These are phyloP conservation scores for Amphimedon queenslandica DNA, from an alignment of 37 sponge, comb jelly and placozoan species.

Conservation along the genomic window DNA sequence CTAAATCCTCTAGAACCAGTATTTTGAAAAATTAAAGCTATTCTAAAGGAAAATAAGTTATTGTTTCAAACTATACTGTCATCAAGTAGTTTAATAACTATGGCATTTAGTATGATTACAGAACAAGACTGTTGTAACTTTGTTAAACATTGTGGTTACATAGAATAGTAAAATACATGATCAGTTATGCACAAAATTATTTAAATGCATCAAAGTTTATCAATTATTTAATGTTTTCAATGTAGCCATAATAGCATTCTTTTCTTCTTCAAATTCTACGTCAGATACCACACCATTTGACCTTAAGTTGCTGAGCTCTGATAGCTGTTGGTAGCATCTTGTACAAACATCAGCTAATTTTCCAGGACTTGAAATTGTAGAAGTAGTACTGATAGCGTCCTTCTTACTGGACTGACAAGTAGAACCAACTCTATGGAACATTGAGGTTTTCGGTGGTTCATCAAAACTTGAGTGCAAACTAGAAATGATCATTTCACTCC, in stretches of 20 bases:
- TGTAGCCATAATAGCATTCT: background rate
- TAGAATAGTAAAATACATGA: constrained; percentile 1
- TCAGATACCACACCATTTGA: background rate
- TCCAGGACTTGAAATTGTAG: background rate
- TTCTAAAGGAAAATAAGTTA: background rate
- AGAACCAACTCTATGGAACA: constrained; percentile 7
- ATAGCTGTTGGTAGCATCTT: constrained; percentile 14
- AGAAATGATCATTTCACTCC: background rate
- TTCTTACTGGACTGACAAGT: background rate
- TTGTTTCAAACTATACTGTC: constrained; percentile 7
- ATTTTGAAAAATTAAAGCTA: constrained; percentile 6
- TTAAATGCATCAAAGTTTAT: background rate
- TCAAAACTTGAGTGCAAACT: background rate
- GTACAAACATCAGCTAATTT: background rate
- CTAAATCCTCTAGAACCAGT: constrained; percentile 23
- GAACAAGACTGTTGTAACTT: constrained; percentile 6
- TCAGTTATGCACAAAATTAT: background rate
- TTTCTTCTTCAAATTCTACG: background rate
- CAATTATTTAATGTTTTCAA: background rate
- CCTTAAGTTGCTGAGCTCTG: constrained; percentile 9
- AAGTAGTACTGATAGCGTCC: background rate
- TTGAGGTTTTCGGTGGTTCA: constrained; percentile 10
- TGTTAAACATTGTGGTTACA: constrained; percentile 1
- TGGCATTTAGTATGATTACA: constrained; percentile 12
- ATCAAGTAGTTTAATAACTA: constrained; percentile 1